These are phyloP conservation scores for Araneus ventricosus DNA, from an alignment of 1,140 invertebrate species.

Conservation along the genomic window DNA sequence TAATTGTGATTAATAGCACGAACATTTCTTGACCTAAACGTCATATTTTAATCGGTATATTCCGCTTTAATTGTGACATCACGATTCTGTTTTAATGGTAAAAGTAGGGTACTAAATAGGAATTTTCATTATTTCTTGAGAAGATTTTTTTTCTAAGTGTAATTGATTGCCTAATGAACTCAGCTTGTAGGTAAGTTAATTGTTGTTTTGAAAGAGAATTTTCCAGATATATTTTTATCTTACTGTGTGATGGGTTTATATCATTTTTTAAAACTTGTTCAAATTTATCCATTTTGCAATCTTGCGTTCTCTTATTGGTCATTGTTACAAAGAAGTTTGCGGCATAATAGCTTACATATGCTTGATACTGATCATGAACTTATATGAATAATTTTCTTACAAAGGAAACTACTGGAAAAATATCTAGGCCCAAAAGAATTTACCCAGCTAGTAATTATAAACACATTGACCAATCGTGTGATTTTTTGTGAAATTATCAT, in stretches of 20 bases:
- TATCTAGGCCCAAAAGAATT: too few species aligned
- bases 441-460: too few species aligned
- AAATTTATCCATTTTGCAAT: too few species aligned
- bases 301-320: too few species aligned
- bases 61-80: not conserved
- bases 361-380: too few species aligned
- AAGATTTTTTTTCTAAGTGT: not conserved
- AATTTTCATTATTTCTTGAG: not conserved
- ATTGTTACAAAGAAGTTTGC: too few species aligned
- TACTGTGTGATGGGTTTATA: not conserved
- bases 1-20: not conserved
- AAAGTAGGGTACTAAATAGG: not conserved
- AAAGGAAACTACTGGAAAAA: too few species aligned
- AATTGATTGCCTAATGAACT: not conserved
- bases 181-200: not conserved
- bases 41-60: not conserved
- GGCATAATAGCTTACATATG: too few species aligned
- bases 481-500: too few species aligned
- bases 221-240: not conserved
- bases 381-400: too few species aligned
- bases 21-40: not conserved
- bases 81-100: not conserved
- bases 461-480: too few species aligned
- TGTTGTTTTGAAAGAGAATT: not conserved
- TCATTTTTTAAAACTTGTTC: not conserved